A percentile compares a stretch with the other conserved stretches of the same genome.
Evolutionary conservation across 2,797 vertebrate species (phyloP).

Genomic region (Poeciliopsis presidionis): DNA sequence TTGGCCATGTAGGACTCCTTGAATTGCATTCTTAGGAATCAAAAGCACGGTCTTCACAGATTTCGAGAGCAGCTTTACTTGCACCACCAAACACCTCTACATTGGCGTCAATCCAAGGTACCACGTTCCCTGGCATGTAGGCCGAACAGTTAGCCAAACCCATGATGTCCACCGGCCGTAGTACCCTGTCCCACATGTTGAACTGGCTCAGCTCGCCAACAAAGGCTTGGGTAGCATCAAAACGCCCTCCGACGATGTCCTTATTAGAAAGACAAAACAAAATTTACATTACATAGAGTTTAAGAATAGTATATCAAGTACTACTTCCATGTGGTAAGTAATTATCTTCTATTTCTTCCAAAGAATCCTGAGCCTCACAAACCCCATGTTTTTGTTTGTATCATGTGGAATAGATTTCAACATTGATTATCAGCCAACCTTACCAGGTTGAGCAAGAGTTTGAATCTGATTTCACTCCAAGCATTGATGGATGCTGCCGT

Average conservation of each 20-base stretch:
- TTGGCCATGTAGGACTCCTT: neutral
- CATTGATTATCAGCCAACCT: neutral
- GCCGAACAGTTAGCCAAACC: conserved; percentile 95
- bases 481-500: neutral
- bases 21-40: conserved; percentile 86
- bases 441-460: neutral
- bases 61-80: conserved; percentile 92
- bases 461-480: neutral
- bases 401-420: neutral
- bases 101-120: conserved; percentile 94
- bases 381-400: neutral
- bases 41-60: conserved; percentile 93
- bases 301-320: conserved; percentile 15
- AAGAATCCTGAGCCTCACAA: neutral
- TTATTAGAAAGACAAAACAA: conserved; percentile 59
- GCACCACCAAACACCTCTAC: conserved; percentile 95
- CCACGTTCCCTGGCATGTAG: conserved; percentile 96
- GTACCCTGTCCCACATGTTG: conserved; percentile 98
- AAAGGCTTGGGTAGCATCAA: conserved; percentile 98
- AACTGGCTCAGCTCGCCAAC: conserved; percentile 98
- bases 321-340: neutral
- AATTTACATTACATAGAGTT: neutral
- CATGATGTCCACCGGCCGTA: conserved; percentile 90
- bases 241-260: conserved; percentile 95
- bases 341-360: neutral